Conservation (phyloP, 2,888 invertebrate species). For the Galeruca laticollis region DNA sequence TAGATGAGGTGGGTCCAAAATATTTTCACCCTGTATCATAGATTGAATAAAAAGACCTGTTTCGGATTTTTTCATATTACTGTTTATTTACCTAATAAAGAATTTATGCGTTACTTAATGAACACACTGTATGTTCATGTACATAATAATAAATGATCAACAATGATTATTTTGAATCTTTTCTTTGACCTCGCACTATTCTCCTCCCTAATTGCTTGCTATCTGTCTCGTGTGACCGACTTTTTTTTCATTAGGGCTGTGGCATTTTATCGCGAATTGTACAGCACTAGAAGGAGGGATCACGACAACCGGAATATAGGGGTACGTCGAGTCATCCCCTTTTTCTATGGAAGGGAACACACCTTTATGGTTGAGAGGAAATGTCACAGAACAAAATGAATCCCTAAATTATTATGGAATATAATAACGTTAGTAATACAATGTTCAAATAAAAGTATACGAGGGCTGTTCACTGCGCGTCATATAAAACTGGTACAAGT, state of each 20-base stretch:
- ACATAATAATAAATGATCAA: not conserved
- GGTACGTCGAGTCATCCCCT: constrained; percentile 13
- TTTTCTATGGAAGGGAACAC: constrained; percentile 26
- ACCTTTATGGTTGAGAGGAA: constrained; percentile 33
- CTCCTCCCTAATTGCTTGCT: constrained; percentile 38
- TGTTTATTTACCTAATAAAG: too few relatives aligned
- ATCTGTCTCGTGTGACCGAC: constrained; percentile 44
- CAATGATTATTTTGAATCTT: constrained; percentile 7
- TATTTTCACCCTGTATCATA: too few relatives aligned
- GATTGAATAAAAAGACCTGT: too few relatives aligned
- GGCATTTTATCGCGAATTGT: constrained; percentile 47
- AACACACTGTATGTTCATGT: not conserved
- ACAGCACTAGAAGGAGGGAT: too few relatives aligned
- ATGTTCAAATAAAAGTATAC: not conserved
- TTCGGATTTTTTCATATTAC: too few relatives aligned
- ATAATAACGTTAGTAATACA: not conserved
- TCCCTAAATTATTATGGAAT: constrained; percentile 3
- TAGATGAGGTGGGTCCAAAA: too few relatives aligned
- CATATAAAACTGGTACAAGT: too few relatives aligned
- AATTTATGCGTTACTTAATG: too few relatives aligned
- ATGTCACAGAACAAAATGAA: constrained; percentile 29
- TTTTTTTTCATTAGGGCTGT: constrained; percentile 42
- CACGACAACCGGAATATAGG: constrained; percentile 31
- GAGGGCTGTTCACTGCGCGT: too few relatives aligned
- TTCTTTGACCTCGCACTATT: constrained; percentile 14